Percentiles rank a stretch among this genome's conserved stretches.
Conservation (phyloP, 2,888 invertebrate species). For the Portevinia maculata region DNA sequence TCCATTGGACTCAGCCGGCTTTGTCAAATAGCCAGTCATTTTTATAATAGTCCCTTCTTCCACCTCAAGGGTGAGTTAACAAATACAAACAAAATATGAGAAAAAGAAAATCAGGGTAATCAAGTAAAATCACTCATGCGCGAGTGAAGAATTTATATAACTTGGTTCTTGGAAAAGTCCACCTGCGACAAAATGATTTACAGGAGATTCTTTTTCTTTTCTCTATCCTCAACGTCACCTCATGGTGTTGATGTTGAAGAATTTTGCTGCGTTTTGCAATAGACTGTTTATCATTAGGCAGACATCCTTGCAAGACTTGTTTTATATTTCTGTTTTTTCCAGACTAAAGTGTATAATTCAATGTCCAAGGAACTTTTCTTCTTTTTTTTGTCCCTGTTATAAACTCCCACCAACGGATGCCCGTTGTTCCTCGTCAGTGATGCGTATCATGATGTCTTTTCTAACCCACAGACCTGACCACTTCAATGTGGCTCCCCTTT, state of each 20-base stretch:
- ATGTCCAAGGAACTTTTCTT: conserved; percentile 42
- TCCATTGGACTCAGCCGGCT: conserved; percentile 49
- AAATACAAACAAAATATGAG: conserved; percentile 14
- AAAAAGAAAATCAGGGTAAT: conserved; percentile 46
- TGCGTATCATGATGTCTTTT: conserved; percentile 42
- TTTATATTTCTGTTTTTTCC: conserved; percentile 31
- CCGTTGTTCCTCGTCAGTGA: conserved; percentile 20
- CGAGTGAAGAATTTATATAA: conserved; percentile 53
- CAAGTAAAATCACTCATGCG: conserved; percentile 59
- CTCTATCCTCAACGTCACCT: background rate
- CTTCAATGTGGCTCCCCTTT: conserved; percentile 2
- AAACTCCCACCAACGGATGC: conserved; percentile 2
- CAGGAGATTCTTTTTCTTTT: conserved; percentile 19
- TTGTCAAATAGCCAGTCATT: conserved; percentile 57
- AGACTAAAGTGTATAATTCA: conserved; percentile 59
- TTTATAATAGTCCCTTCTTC: conserved; percentile 15
- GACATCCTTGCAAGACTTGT: conserved; percentile 45
- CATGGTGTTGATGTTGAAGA: background rate
- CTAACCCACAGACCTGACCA: background rate
- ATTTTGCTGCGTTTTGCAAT: conserved; percentile 39
- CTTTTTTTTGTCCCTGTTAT: background rate
- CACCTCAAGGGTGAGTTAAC: conserved; percentile 42
- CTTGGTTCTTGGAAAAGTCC: conserved; percentile 40
- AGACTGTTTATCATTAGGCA: conserved; percentile 33
- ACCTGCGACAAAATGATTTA: conserved; percentile 64